Conservation (phyloP, 2,797 vertebrate genomes). For the Choloepus didactylus region DNA sequence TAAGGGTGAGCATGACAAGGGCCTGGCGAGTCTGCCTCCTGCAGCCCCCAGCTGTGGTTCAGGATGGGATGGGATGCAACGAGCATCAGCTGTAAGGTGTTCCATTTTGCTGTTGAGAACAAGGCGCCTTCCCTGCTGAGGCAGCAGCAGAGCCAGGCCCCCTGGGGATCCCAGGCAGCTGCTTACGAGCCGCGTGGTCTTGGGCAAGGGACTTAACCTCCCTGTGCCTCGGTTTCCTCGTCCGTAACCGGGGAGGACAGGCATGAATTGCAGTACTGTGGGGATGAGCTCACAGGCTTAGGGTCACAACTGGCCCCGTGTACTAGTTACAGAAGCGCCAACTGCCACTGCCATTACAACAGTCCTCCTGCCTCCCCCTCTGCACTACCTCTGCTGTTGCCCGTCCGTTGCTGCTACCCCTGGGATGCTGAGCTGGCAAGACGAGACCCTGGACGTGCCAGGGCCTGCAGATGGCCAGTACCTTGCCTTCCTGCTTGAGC, state of each 20-base stretch:
- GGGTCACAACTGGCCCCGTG: not conserved
- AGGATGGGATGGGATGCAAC: no score
- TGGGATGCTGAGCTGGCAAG: not conserved
- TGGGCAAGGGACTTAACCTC: no score
- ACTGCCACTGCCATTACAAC: not conserved
- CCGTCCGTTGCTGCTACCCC: not conserved
- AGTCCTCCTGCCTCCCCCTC: fast-evolving
- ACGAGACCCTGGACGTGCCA: not conserved
- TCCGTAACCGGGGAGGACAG: not conserved
- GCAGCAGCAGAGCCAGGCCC: not conserved
- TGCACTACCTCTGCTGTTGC: fast-evolving
- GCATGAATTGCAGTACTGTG: not conserved
- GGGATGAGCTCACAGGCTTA: not conserved
- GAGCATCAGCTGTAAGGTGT: no score
- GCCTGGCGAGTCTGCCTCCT: not conserved
- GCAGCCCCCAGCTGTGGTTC: not conserved
- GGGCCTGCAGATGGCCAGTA: not conserved
- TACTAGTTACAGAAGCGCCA: not conserved
- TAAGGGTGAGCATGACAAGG: no score
- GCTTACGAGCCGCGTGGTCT: no score
- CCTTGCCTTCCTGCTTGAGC: not conserved
- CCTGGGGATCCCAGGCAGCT: not conserved
- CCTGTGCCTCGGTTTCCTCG: no score
- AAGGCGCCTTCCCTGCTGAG: no score
- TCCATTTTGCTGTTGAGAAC: no score